phyloP scores from a whole-genome alignment of 2,888 invertebrate genomes.

The Drosophila vallismaia region DNA sequence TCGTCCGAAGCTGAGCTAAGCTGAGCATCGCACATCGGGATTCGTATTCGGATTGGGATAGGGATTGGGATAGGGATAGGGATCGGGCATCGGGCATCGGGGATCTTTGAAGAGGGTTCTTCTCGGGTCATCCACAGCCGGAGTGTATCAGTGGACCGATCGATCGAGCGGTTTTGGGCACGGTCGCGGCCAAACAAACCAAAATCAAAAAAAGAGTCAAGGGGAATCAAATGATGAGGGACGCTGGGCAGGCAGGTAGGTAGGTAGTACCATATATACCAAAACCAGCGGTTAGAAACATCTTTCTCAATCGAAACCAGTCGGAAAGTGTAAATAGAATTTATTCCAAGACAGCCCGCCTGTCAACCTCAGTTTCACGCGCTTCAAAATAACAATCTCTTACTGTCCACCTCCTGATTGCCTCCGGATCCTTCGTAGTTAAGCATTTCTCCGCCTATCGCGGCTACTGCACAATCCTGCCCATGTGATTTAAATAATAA shows the following conservation, averaged over 20 bases:
- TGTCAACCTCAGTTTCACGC: constrained; percentile 30
- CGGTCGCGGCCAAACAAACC: constrained; percentile 14
- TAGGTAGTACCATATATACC: constrained; percentile 65
- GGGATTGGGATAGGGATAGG: constrained; percentile 1
- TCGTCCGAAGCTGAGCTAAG: constrained; percentile 10
- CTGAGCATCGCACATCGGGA: constrained; percentile 20
- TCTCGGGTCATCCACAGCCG: constrained; percentile 17
- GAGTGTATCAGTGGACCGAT: constrained; percentile 65
- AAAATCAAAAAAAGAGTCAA: no score
- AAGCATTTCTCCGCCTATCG: constrained; percentile 22
- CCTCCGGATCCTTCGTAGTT: constrained; percentile 26
- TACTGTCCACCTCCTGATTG: constrained; percentile 3
- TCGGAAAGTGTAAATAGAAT: constrained; percentile 44
- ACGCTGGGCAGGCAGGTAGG: constrained; percentile 69
- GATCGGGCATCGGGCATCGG: constrained; percentile 13
- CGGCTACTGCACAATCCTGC: constrained; percentile 27
- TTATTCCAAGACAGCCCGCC: constrained; percentile 18
- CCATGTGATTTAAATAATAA: constrained; percentile 74
- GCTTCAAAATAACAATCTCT: constrained; percentile 31
- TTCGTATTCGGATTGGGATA: constrained; percentile 5
- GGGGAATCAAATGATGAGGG: constrained; percentile 56
- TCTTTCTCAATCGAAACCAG: background rate
- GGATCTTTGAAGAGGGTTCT: constrained; percentile 71
- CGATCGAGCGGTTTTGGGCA: constrained; percentile 49
- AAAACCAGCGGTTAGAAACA: constrained; percentile 35